Base-by-base conservation (phyloP, 1,140 invertebrate genomes). In the Panagrolaimus sp. region DNA sequence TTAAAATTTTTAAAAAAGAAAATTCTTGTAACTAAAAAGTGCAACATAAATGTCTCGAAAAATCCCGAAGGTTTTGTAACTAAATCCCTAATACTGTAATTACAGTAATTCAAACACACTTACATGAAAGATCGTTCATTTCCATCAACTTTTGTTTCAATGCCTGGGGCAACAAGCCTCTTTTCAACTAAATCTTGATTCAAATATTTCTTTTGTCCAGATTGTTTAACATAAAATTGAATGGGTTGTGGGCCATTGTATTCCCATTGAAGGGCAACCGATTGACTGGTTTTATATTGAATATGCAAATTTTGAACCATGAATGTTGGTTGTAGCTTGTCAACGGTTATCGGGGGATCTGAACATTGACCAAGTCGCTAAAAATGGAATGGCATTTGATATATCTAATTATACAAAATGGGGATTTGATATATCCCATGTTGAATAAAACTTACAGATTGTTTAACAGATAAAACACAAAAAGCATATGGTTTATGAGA, bases 311-410 rank as follows among this genome's bases (percentile, higher is more conserved):
- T 83, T 47, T 73, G 72, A 24, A 82, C 80, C 62, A 83, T 80
- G 58, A 68, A 71, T 14, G 69, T 70, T 1, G 80, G 80, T 10
- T 48, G 46, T 6, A 82, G 62, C 15, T 73, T 62, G 10, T 78
- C 75, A 12, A 82, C 52, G 6, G 82, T 78, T 17, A 78, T 70
- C 17, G 81, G 78, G 5, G 80, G 80, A 62, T 82, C 80, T 17
- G 80, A 82, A 52, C 80, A 82, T 12, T 80, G 76, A 1, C 80
- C 80, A 44, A 83, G 79, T 28, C 80, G 71, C 79, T 81, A 55
- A 78, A 80, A 71, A 58, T 17, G 21, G 17, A 21, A 58, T 2
- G 52, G 48, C 9, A 26, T 58, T 58, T 26, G 12, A 5, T 58
- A 26, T 58, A 21, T 21, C 21, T n/a, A 21, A 9, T 58, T 14